These are phyloP conservation scores for Drosophila flavopinicola DNA, from an alignment of 2,888 invertebrate genomes.

Conservation along the genomic window DNA sequence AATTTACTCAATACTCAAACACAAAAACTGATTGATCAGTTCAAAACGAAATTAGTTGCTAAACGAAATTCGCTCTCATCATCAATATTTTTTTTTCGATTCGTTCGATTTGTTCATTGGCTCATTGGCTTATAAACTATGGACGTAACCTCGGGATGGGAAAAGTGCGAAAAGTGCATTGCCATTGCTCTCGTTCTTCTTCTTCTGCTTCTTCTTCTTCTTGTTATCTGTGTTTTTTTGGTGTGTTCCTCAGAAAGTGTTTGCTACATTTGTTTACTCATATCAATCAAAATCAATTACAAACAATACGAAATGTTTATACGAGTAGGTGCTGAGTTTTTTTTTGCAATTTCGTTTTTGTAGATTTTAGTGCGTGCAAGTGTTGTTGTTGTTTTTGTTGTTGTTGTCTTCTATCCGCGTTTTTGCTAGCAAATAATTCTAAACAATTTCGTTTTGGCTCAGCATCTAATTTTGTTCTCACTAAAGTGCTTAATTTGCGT, in stretches of 20 bases:
- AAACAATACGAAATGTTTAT: conserved; percentile 52
- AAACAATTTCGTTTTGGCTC: conserved; percentile 54
- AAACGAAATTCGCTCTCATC: conserved; percentile 24
- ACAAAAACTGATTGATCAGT: conserved; percentile 8
- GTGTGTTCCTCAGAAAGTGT: conserved; percentile 42
- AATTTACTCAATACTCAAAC: conserved; percentile 17
- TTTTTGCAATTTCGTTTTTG: conserved; percentile 16
- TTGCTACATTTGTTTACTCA: conserved; percentile 26
- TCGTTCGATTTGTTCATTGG: conserved; percentile 58
- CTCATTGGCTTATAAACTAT: conserved; percentile 83
- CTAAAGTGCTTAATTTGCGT: conserved; percentile 58
- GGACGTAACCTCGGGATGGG: conserved; percentile 85
- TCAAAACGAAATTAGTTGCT: conserved; percentile 3
- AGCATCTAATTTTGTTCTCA: conserved; percentile 50
- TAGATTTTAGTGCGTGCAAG: conserved; percentile 34
- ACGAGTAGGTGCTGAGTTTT: conserved; percentile 23
- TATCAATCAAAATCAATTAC: conserved; percentile 29
- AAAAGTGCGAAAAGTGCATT: conserved; percentile 84
- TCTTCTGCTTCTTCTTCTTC: conserved; percentile 30
- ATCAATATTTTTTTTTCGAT: conserved; percentile 7
- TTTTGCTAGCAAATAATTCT: conserved; percentile 60
- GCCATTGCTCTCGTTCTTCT: conserved; percentile 51
- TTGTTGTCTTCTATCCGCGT: conserved; percentile 6
- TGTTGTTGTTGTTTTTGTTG: conserved; percentile 8
- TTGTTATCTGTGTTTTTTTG: conserved; percentile 22